Base-by-base conservation (phyloP, 2,888 invertebrate genomes). In the Allophyes oxyacanthae region DNA sequence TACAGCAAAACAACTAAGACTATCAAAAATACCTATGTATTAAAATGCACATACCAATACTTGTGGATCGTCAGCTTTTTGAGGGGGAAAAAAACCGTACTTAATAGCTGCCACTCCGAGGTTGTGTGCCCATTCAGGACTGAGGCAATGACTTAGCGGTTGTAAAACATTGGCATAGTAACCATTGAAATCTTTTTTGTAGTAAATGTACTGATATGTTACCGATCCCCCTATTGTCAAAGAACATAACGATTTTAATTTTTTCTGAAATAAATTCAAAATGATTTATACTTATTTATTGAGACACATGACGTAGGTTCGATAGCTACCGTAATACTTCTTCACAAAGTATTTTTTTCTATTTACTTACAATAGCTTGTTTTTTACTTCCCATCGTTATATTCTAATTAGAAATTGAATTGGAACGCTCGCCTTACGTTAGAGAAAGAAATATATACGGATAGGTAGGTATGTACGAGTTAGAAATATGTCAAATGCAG, bases 101-200 rank as follows among this genome's bases (percentile, higher is more conserved):
- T 98, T 98, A 15, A 97, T 95, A 6, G 96, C 95, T 64, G 94
- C 86, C 0, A 99, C 94, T 6, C 97, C 98, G 20, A 98, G 74
- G 65, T 95, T 96, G 82, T 99, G 99, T 0, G 98, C 96, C 44
- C 92, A 94, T 92, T 99, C 99, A 0, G 99, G 97, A 77, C 96
- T 96, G 7, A 98, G 78, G 9, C 94, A 84, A 64, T 96, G 96
- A 25, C 96, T 91, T 0, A 95, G 33, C 0, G 98, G 98, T 95
- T 97, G 96, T 1, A 97, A 80, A 57, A 96, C 84, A 58, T 96
- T 92, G 46, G 95, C 94, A 86, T 98, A 98, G 86, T 98, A 98
- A 66, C 95, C 96, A 81, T 97, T 96, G 83, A 98, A 96, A 67
- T 96, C 96, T 78, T 96, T 96, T 82, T 96, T 97, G 38, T 96